Conservation (phyloP, 2,113 vertebrate genomes). For the Larimichthys crocea region DNA sequence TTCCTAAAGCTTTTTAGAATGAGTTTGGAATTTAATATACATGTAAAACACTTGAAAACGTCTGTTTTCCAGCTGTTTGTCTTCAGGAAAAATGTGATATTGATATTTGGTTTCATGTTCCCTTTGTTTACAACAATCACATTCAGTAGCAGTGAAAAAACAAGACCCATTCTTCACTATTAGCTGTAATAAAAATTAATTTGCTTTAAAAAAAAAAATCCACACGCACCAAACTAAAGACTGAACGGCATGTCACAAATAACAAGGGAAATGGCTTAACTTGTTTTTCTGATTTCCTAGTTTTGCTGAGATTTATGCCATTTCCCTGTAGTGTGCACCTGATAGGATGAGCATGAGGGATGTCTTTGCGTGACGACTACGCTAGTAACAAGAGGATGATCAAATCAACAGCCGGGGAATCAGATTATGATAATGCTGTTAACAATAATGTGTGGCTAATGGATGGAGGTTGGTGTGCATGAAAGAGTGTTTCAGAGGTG, state of each 20-base stretch:
- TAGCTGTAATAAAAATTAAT: constrained; percentile 17
- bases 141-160: background rate
- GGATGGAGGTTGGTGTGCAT: constrained; percentile 73
- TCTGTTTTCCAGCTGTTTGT: background rate
- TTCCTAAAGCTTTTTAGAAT: constrained; percentile 44
- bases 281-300: constrained; percentile 60
- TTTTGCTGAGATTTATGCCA: constrained; percentile 72
- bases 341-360: constrained; percentile 76
- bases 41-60: constrained; percentile 24
- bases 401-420: constrained; percentile 80
- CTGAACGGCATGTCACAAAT: constrained; percentile 37
- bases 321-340: constrained; percentile 61
- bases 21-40: constrained; percentile 31
- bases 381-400: constrained; percentile 83
- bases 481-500: constrained; percentile 71
- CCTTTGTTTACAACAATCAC: background rate
- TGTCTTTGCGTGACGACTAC: constrained; percentile 77
- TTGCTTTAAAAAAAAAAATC: constrained; percentile 26
- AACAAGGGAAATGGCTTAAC: constrained; percentile 60
- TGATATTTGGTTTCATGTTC: too few species aligned
- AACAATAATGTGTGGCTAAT: constrained; percentile 84
- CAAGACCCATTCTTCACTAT: background rate
- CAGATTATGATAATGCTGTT: constrained; percentile 84
- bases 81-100: background rate
- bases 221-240: background rate